A percentile compares a stretch with the other conserved stretches of the same genome.
Evolutionary conservation across 2,113 vertebrate species (phyloP).

Genomic region (Crotalus horridus): DNA sequence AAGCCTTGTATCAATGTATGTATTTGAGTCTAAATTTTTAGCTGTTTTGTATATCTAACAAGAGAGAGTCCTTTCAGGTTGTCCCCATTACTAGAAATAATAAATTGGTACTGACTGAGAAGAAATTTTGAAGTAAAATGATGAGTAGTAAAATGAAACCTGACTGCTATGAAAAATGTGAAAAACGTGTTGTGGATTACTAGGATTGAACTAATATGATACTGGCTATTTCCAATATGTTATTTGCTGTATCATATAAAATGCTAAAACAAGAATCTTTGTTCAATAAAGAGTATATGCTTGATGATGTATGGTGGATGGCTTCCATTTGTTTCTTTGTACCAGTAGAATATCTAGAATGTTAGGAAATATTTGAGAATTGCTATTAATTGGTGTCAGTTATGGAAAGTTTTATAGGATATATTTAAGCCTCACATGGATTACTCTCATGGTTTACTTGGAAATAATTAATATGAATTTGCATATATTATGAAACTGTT

Average conservation of each 20-base stretch:
- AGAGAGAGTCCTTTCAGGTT: neutral
- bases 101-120: neutral
- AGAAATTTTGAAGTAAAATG: neutral
- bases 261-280: neutral
- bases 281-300: neutral
- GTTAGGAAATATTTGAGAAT: neutral
- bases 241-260: neutral
- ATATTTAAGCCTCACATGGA: neutral
- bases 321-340: neutral
- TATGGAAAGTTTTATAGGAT: neutral
- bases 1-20: neutral
- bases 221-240: neutral
- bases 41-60: neutral
- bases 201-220: neutral
- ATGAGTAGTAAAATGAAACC: neutral
- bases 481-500: neutral
- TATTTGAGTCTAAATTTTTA: neutral
- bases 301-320: neutral
- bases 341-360: neutral
- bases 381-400: neutral
- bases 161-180: neutral
- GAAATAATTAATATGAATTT: neutral
- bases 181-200: neutral
- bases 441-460: neutral
- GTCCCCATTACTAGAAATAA: neutral